Conservation (phyloP, 2,797 vertebrate genomes). For the Psittacula derbiana region DNA sequence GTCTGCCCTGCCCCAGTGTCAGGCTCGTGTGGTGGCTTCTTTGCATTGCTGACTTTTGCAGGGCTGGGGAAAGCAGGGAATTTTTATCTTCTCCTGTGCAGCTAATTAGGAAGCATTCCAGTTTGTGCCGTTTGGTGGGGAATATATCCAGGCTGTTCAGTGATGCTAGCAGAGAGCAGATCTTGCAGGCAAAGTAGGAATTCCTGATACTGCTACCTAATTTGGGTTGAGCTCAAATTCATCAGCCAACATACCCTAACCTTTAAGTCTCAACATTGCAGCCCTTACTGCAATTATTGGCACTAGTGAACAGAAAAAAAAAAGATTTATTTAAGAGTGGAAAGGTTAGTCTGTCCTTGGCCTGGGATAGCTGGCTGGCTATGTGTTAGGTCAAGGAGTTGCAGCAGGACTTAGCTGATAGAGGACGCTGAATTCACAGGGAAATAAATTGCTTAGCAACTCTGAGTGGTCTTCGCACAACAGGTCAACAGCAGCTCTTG, state of each 20-base stretch:
- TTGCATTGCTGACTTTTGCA: background rate
- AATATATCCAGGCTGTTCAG: conserved; percentile 8
- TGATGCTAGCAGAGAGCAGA: background rate
- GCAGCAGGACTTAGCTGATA: background rate
- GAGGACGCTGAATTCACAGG: background rate
- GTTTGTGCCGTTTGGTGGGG: background rate
- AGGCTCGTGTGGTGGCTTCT: background rate
- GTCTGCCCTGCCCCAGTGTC: background rate
- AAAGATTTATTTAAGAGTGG: background rate
- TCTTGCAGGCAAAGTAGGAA: background rate
- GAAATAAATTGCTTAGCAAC: background rate
- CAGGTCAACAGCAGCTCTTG: background rate
- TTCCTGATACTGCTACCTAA: background rate
- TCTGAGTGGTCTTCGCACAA: fast-evolving
- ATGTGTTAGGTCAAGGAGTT: background rate
- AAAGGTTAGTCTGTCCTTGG: background rate
- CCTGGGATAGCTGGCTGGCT: background rate
- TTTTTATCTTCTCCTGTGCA: background rate
- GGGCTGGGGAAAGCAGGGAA: background rate
- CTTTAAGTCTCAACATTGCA: background rate
- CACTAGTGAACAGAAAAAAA: background rate
- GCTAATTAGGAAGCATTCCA: conserved; percentile 37
- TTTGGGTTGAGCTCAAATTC: background rate
- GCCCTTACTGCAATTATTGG: background rate
- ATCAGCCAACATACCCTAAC: background rate